These are phyloP conservation scores for Eupithecia exiguata DNA, from an alignment of 2,888 invertebrate species.

Conservation along the genomic window DNA sequence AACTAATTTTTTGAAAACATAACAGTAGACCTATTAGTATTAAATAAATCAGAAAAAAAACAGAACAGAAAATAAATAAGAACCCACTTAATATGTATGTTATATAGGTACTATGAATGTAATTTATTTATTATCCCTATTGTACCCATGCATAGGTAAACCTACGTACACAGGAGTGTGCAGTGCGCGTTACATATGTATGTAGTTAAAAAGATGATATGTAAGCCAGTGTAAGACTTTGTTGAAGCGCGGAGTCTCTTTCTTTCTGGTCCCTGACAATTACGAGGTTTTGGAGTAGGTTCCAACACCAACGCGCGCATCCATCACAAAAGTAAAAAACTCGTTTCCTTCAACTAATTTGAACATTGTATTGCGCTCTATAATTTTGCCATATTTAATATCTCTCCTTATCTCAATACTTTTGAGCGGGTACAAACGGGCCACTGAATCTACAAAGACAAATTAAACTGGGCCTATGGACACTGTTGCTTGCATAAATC, in stretches of 20 bases:
- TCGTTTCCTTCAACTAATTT: slow-evolving; percentile 52
- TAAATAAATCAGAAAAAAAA: too few relatives aligned
- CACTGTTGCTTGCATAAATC: not conserved
- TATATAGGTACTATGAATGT: too few relatives aligned
- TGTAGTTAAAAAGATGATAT: too few relatives aligned
- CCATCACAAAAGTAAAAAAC: slow-evolving; percentile 54
- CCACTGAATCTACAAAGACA: not conserved
- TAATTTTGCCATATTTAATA: slow-evolving; percentile 63
- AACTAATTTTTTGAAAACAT: too few relatives aligned
- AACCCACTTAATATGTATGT: too few relatives aligned
- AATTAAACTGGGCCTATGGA: not conserved
- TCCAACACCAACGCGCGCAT: slow-evolving; percentile 58
- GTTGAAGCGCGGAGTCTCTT: slow-evolving; percentile 1
- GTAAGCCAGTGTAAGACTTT: too few relatives aligned
- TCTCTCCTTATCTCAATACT: slow-evolving; percentile 62
- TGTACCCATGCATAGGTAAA: too few relatives aligned
- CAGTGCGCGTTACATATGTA: too few relatives aligned
- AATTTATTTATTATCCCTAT: too few relatives aligned
- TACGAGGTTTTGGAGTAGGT: slow-evolving; percentile 42
- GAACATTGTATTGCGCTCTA: slow-evolving; percentile 46
- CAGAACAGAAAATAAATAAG: too few relatives aligned
- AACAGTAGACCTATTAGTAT: too few relatives aligned
- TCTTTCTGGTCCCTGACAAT: not conserved
- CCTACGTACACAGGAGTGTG: too few relatives aligned
- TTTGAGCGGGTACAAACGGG: slow-evolving; percentile 21